A percentile compares a stretch with the other conserved stretches of the same genome.
Conservation (phyloP, 2,113 vertebrate genomes). For the Peromyscus maniculatus region DNA sequence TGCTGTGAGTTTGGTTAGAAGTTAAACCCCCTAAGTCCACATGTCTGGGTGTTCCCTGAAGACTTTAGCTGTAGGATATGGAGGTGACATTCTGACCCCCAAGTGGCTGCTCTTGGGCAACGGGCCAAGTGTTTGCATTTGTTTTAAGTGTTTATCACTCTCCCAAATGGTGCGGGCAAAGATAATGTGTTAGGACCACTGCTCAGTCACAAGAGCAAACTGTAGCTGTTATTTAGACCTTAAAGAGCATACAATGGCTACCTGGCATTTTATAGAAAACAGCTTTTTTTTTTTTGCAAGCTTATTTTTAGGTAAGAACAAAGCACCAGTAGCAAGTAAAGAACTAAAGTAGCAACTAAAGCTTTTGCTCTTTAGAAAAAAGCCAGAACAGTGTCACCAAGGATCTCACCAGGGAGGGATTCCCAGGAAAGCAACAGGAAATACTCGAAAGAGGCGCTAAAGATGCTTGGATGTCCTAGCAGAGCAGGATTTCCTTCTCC, state of each 20-base stretch:
- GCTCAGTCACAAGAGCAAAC: not conserved
- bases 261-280: not conserved
- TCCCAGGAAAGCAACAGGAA: not conserved
- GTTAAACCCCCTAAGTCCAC: not conserved
- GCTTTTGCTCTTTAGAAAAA: conserved; percentile 5
- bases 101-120: not conserved
- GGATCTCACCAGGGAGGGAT: not conserved
- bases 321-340: not conserved
- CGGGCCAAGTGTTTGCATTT: not conserved
- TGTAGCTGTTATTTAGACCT: not conserved
- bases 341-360: not conserved
- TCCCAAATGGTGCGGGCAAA: not conserved
- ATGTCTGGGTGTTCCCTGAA: not conserved
- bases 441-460: not conserved
- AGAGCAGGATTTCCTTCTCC: not conserved
- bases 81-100: not conserved
- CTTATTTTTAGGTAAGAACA: not conserved
- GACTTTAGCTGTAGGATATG: not conserved
- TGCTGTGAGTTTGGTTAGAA: not conserved
- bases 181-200: not conserved
- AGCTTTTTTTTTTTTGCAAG: not conserved
- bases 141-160: not conserved
- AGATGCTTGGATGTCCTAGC: not conserved
- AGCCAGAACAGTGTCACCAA: not conserved
- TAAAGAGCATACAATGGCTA: not conserved